A percentile compares a stretch with the other conserved stretches of the same genome.
These are phyloP conservation scores for Acestrorhynchus altus DNA, from an alignment of 2,797 vertebrate genomes.

Conservation along the genomic window DNA sequence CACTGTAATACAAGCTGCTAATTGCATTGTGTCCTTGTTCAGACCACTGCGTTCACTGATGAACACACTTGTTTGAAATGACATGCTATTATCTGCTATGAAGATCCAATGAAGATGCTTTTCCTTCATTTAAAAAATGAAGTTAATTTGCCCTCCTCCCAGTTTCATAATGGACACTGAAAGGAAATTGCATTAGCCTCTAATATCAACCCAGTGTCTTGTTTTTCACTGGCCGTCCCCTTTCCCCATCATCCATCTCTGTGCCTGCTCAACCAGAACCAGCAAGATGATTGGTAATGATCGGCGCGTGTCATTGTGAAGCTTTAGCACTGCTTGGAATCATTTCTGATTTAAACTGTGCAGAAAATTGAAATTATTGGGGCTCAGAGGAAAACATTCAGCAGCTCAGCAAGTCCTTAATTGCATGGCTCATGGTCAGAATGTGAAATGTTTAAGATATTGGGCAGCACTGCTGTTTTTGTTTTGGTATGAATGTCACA, in stretches of 20 bases:
- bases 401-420: conserved; percentile 35
- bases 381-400: conserved; percentile 33
- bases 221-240: conserved; percentile 66
- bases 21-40: conserved; percentile 11
- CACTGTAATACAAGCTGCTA: not conserved
- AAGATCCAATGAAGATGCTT: conserved; percentile 35
- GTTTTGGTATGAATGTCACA: too few species aligned
- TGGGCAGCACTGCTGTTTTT: not conserved
- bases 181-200: conserved; percentile 52
- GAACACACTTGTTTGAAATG: conserved; percentile 32
- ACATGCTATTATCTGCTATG: conserved; percentile 32
- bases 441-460: not conserved
- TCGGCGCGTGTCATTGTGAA: conserved; percentile 49
- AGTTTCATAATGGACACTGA: conserved; percentile 49
- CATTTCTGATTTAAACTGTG: conserved; percentile 27
- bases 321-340: conserved; percentile 29
- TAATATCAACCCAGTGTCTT: conserved; percentile 39
- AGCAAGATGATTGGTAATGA: conserved; percentile 78
- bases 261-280: conserved; percentile 73
- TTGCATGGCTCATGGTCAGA: conserved; percentile 10
- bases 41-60: conserved; percentile 15
- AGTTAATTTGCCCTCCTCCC: conserved; percentile 46
- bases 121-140: conserved; percentile 51
- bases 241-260: conserved; percentile 51
- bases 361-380: conserved; percentile 40